phyloP scores from a whole-genome alignment of 92 coral and sea anemone species.

The Scolanthus callimorphus region DNA sequence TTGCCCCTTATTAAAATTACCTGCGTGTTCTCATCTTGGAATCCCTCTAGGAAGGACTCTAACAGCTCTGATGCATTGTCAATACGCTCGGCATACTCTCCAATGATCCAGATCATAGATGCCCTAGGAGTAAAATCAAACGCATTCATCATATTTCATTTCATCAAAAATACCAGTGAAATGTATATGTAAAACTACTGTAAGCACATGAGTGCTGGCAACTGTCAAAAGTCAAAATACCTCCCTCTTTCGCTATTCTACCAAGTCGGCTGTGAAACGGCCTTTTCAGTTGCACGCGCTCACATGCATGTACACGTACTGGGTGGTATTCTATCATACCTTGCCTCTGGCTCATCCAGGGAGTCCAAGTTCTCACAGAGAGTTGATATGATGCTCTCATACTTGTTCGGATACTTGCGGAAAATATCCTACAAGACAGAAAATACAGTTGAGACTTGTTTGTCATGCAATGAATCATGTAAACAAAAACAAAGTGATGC shows the following conservation, averaged over 20 bases:
- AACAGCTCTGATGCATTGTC: slow-evolving; percentile 98
- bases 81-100: slow-evolving; percentile 98
- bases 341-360: slow-evolving; percentile 97
- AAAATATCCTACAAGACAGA: slow-evolving; percentile 71
- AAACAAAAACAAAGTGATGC: too few species aligned
- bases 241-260: neutral
- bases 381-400: slow-evolving; percentile 97
- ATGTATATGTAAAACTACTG: too few species aligned
- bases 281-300: too few species aligned
- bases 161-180: neutral
- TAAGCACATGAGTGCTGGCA: too few species aligned
- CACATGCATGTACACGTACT: neutral
- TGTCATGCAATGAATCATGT: too few species aligned
- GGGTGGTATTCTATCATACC: slow-evolving; percentile 38
- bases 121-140: slow-evolving; percentile 66
- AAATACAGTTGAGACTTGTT: too few species aligned
- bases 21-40: slow-evolving; percentile 99
- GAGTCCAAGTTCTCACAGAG: slow-evolving; percentile 98
- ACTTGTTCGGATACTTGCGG: slow-evolving; percentile 96
- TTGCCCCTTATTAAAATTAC: too few species aligned
- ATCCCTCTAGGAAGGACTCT: slow-evolving; percentile 99
- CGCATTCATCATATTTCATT: too few species aligned
- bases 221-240: too few species aligned
- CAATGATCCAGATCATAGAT: slow-evolving; percentile 99
- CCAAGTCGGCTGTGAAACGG: neutral